Evolutionary conservation across 64 coral and sea anemone genomes (phyloP).

Genomic region (Cladopsammia gracilis): DNA sequence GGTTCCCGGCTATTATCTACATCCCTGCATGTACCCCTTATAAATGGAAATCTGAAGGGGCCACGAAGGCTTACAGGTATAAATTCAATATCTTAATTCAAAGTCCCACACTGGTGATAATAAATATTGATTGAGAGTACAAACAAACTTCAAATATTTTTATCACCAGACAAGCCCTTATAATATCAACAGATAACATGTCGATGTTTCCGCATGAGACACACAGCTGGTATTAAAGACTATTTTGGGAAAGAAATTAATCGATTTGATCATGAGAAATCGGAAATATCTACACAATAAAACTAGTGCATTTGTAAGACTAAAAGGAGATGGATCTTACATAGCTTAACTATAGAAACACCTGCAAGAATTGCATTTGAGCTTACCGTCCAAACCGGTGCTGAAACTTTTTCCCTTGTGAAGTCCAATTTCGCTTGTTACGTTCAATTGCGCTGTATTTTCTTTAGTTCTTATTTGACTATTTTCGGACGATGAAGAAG

Average conservation of each 20-base stretch:
- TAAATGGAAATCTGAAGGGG: neutral
- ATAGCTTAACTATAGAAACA: neutral
- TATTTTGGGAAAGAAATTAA: neutral
- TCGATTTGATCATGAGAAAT: neutral
- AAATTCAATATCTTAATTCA: neutral
- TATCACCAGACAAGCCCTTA: constrained; percentile 24
- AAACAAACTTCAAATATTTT: constrained; percentile 46
- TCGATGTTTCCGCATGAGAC: neutral
- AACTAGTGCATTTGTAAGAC: neutral
- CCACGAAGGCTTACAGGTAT: too few species aligned
- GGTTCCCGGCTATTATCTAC: too few species aligned
- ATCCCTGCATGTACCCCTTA: too few species aligned
- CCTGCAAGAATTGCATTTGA: neutral
- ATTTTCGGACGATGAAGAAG: neutral
- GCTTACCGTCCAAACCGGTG: constrained; percentile 44
- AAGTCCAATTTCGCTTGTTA: neutral
- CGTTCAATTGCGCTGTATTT: neutral
- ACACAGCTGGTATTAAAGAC: neutral
- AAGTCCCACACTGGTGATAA: neutral
- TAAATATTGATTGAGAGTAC: constrained; percentile 16
- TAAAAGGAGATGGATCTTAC: neutral
- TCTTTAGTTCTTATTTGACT: constrained; percentile 1
- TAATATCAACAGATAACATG: neutral
- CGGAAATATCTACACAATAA: neutral
- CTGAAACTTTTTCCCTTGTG: constrained; percentile 27